These are phyloP conservation scores for Dicyrtoma fusca DNA, from an alignment of 2,888 invertebrate genomes.

Conservation along the genomic window DNA sequence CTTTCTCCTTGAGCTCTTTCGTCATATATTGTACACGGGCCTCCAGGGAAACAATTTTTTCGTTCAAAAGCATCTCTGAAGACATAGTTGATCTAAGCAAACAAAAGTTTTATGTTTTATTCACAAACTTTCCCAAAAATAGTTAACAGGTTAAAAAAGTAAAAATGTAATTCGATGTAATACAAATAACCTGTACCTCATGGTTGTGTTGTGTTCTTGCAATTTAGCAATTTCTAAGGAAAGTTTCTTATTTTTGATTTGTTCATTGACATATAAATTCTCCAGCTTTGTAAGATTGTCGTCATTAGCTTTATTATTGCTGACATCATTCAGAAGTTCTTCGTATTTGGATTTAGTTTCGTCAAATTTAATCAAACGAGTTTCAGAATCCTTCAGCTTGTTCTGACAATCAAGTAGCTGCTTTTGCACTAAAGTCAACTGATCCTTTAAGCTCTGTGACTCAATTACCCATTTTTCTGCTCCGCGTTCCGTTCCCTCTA, in stretches of 20 bases:
- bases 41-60: slow-evolving; percentile 47
- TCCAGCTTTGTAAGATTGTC: slow-evolving; percentile 49
- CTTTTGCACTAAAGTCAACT: slow-evolving; percentile 43
- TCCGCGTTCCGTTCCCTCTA: slow-evolving; percentile 49
- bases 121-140: too few relatives aligned
- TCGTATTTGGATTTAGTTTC: slow-evolving; percentile 40
- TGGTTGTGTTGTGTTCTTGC: slow-evolving; percentile 42
- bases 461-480: slow-evolving; percentile 55
- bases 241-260: slow-evolving; percentile 43
- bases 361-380: slow-evolving; percentile 37
- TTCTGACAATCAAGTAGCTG: slow-evolving; percentile 47
- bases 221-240: slow-evolving; percentile 36
- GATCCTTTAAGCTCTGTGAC: slow-evolving; percentile 46
- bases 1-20: slow-evolving; percentile 42
- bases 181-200: slow-evolving; percentile 34
- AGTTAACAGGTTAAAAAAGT: not conserved
- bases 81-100: slow-evolving; percentile 48
- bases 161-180: not conserved
- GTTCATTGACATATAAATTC: slow-evolving; percentile 50
- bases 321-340: slow-evolving; percentile 25
- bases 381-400: slow-evolving; percentile 46
- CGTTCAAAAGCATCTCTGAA: slow-evolving; percentile 52
- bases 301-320: slow-evolving; percentile 19
- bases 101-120: too few relatives aligned
- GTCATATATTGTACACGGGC: slow-evolving; percentile 39